phyloP scores from a whole-genome alignment of 92 coral and sea anemone species.

The Actinostola sp. region DNA sequence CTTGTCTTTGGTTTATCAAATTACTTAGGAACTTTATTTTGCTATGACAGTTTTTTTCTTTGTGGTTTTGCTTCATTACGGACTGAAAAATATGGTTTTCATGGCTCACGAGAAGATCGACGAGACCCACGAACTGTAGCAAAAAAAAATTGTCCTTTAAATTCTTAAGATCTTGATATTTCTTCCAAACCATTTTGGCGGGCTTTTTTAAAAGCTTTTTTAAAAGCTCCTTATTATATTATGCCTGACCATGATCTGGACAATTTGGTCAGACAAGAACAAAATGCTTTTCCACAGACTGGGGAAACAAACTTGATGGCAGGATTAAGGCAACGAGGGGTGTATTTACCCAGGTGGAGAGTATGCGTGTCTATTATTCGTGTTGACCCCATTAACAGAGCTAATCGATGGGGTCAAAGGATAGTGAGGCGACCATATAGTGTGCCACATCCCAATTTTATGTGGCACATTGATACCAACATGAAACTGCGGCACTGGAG shows the following conservation, averaged over 20 bases:
- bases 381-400: slow-evolving; percentile 52
- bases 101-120: too few relatives aligned
- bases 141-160: too few relatives aligned
- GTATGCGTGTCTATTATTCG: slow-evolving; percentile 40
- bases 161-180: too few relatives aligned
- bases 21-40: too few relatives aligned
- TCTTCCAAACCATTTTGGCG: too few relatives aligned
- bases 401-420: slow-evolving; percentile 56
- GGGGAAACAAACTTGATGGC: slow-evolving; percentile 57
- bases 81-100: too few relatives aligned
- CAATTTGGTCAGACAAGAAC: slow-evolving; percentile 17
- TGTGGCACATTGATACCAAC: slow-evolving; percentile 62
- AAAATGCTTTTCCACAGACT: slow-evolving; percentile 41
- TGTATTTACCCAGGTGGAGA: slow-evolving; percentile 55
- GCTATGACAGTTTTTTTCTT: too few relatives aligned
- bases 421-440: slow-evolving; percentile 47
- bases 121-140: too few relatives aligned
- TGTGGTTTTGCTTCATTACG: too few relatives aligned
- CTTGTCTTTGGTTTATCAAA: too few relatives aligned
- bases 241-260: slow-evolving; percentile 39
- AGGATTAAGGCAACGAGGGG: slow-evolving; percentile 26
- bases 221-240: too few relatives aligned
- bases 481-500: slow-evolving; percentile 52
- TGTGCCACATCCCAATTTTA: slow-evolving; percentile 61
- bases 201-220: too few relatives aligned